phyloP scores from a whole-genome alignment of 2,113 vertebrate species.

The Clarias batrachus region DNA sequence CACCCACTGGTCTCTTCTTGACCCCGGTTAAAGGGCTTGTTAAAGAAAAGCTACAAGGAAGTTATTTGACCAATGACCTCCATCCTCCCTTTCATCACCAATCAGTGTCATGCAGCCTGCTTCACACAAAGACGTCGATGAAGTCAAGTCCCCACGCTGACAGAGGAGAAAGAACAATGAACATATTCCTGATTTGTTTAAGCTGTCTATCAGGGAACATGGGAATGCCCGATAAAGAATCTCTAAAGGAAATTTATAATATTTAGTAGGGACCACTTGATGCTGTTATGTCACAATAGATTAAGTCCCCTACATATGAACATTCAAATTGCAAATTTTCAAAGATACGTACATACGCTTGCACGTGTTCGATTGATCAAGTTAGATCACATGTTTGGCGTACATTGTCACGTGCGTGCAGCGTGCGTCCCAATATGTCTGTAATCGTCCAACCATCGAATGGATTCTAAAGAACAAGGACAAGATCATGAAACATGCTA shows the following conservation, averaged over 20 bases:
- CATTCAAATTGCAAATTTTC: too few relatives aligned
- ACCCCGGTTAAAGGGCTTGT: conserved; percentile 45
- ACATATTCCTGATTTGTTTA: neutral
- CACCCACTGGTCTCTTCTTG: neutral
- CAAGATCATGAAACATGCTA: too few relatives aligned
- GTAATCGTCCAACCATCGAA: too few relatives aligned
- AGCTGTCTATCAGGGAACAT: neutral
- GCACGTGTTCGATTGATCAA: too few relatives aligned
- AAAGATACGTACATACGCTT: too few relatives aligned
- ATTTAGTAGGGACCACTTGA: neutral
- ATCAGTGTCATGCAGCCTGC: conserved; percentile 57
- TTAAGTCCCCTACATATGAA: too few relatives aligned
- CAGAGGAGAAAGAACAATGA: conserved; percentile 41
- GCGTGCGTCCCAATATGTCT: too few relatives aligned
- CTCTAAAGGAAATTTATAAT: neutral
- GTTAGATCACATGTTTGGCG: too few relatives aligned
- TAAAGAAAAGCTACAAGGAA: conserved; percentile 56
- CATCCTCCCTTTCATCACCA: conserved; percentile 44
- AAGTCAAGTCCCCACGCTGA: conserved; percentile 44
- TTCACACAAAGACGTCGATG: conserved; percentile 59
- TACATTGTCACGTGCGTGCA: too few relatives aligned
- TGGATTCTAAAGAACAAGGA: too few relatives aligned
- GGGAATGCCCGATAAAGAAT: neutral
- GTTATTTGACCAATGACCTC: conserved; percentile 65
- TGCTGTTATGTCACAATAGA: too few relatives aligned